Evolutionary conservation across 1,140 invertebrate genomes (phyloP), one percentile per base, ranked within the genome.

Genomic region (Glossosoma conforme): DNA sequence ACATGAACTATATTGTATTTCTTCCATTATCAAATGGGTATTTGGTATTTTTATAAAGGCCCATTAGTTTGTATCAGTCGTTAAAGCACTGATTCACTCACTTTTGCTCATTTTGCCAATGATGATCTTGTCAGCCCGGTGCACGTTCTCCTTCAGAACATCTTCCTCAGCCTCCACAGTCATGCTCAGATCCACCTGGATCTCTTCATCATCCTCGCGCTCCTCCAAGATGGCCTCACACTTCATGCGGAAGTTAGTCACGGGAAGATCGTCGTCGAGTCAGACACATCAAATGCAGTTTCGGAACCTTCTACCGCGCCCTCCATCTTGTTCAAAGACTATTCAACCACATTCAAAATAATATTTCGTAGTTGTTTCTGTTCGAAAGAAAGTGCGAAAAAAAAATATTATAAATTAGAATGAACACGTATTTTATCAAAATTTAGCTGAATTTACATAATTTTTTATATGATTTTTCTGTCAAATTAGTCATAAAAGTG

Each of bases 141-240:
- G 41, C 0, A 32, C 30, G 21, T 37, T 25, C 13, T 44, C 38
- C 21, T 21, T 33, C 5, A n/a, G n/a, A n/a, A n/a, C n/a, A n/a
- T 49, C 49, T 32, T 28, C 44, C 14, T 52, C 55, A 13, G 18
- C 37, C 46, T 57, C 55, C 14, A 57, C 55, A 13, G 55, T 57
- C 55, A 57, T 57, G 20, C 40, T 57, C 6, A 57, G 47, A 33
- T 57, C 55, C 3, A 52, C 22, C 4, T 25, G 33, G 14, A 41
- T 42, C 1, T 10, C 21, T 3, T 35, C 49, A 22, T 37, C 49
- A 2, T 14, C 20, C 9, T 48, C 45, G 2, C 18, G 21, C 19
- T 52, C 43, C 2, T 3, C 20, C 17, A 15, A 10, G 5, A 36
- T 36, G 8, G 43, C 35, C 24, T 55, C 46, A 6, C 24, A 24